Base-by-base conservation (phyloP, 2,888 invertebrate species). In the Drosophila multiciliata region DNA sequence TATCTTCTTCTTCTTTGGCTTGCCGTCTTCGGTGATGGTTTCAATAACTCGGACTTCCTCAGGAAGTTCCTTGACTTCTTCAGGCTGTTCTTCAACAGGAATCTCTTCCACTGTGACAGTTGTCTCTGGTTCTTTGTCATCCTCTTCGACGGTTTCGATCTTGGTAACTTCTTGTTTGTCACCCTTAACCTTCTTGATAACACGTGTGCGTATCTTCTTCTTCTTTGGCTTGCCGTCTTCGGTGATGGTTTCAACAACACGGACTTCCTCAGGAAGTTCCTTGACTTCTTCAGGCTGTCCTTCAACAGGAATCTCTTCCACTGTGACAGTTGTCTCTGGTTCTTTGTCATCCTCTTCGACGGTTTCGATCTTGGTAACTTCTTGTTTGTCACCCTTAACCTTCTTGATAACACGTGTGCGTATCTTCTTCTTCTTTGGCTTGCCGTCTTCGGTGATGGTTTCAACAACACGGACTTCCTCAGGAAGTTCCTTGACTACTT, bases 391-490 rank as follows among this genome's bases (percentile, higher is more conserved):
- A 29, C 65, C 65, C 60, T 52, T 65, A n/a, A 65, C 29, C 65
- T 60, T 65, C 3, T 65, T 65, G 42, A 65, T 65, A 0, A 65
- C 26, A 35, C 65, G 65, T 8, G 65, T 60, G 11, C 62, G 62
- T 3, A 54, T 62, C 42, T 54, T 62, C 26, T 62, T 62, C 42
- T 62, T 62, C 8, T 54, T 62, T 0, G 62, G 62, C 26, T 35
- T 62, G 17, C 78, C 78, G 15, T 79, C 78, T 60, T 79, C 79
- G 0, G 75, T 26, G 0, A 78, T 29, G 0, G 75, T 58, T 67
- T 79, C 78, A 15, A 79, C 36, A 0, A 79, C 65, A 5, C 69
- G 75, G 5, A 79, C 65, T 9, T 78, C 78, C 1, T 79, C 78
- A 1, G 78, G 78, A 32, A 79, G 64, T 11, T 79, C 78, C 9